phyloP scores from a whole-genome alignment of 2,113 vertebrate species.

The Castor canadensis region DNA sequence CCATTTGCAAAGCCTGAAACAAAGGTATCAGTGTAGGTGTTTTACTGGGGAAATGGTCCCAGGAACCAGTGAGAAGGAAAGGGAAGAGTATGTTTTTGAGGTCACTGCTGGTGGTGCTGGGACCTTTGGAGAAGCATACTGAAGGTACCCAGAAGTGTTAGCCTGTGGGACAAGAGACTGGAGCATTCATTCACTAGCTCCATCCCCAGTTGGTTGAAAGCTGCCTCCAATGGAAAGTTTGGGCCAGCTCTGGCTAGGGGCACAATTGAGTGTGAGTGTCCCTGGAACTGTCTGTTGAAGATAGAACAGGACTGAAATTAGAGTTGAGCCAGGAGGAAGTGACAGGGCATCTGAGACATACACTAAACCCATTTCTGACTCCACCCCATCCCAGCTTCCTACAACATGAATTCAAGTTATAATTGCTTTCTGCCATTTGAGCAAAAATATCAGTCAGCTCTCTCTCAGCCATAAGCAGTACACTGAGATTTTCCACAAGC shows the following conservation, averaged over 20 bases:
- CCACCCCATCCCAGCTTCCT: not conserved
- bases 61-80: not conserved
- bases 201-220: not conserved
- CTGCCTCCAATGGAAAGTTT: not conserved
- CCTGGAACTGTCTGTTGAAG: not conserved
- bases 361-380: not conserved
- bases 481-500: not conserved
- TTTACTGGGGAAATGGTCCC: not conserved
- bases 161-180: not conserved
- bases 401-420: not conserved
- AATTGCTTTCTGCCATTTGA: not conserved
- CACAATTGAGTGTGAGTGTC: fast-evolving
- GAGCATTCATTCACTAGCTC: not conserved
- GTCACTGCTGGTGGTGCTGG: not conserved
- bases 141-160: not conserved
- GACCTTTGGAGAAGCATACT: not conserved
- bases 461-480: too few species aligned
- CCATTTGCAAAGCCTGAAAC: not conserved
- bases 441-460: not conserved
- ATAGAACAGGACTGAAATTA: not conserved
- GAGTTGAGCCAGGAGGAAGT: not conserved
- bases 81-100: not conserved
- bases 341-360: not conserved
- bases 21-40: not conserved
- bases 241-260: too few species aligned